Evolutionary conservation across 2,797 vertebrate species (phyloP).

Genomic region (Sebastes variabilis): DNA sequence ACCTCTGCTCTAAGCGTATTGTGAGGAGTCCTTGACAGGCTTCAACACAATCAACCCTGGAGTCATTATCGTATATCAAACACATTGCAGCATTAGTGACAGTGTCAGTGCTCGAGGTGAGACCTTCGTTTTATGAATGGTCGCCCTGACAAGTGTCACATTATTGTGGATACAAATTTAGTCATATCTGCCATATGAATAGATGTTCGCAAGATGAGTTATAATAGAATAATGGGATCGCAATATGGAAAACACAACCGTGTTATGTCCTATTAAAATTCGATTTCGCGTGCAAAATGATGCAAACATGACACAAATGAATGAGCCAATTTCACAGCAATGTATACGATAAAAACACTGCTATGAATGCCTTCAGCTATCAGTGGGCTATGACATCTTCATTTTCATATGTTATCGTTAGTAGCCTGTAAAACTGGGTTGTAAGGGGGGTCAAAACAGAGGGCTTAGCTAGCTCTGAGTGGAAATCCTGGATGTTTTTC

Average conservation of each 20-base stretch:
- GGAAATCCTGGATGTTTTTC: not conserved
- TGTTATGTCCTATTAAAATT: constrained; percentile 23
- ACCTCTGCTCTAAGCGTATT: constrained; percentile 62
- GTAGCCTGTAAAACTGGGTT: not conserved
- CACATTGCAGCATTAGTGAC: constrained; percentile 48
- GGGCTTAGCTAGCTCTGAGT: not conserved
- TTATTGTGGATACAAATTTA: constrained; percentile 45
- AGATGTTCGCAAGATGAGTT: constrained; percentile 34
- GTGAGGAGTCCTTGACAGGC: constrained; percentile 66
- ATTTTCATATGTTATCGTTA: constrained; percentile 5
- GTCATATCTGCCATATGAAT: constrained; percentile 48
- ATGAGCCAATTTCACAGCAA: constrained; percentile 29
- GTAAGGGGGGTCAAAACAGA: not conserved
- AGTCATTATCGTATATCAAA: constrained; percentile 74
- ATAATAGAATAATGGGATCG: constrained; percentile 31
- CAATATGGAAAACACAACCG: constrained; percentile 2
- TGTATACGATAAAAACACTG: constrained; percentile 4
- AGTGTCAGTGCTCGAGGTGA: constrained; percentile 41
- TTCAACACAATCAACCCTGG: constrained; percentile 62
- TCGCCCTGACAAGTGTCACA: constrained; percentile 43
- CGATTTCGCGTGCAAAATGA: constrained; percentile 22
- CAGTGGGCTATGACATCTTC: not conserved
- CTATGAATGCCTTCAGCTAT: not conserved
- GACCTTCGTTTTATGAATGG: constrained; percentile 50
- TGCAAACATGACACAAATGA: not conserved